Percentiles rank a stretch among this genome's conserved stretches.
Conservation (phyloP, 2,888 invertebrate genomes). For the Eristalis intricaria region DNA sequence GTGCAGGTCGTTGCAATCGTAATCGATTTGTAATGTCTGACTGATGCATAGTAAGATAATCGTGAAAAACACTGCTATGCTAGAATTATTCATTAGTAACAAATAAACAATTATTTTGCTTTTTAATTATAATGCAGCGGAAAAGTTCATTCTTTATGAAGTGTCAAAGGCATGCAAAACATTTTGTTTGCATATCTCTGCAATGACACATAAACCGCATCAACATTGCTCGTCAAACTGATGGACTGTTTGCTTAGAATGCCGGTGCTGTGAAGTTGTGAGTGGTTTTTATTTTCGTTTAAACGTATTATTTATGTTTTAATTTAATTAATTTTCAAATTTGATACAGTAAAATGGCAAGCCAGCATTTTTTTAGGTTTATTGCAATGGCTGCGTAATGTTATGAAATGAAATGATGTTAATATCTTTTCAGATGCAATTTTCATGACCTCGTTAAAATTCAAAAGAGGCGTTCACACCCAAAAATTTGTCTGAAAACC, state of each 20-base stretch:
- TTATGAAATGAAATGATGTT: too few relatives aligned
- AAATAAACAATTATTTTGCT: slow-evolving; percentile 27
- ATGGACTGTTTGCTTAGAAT: neutral
- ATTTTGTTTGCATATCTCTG: neutral
- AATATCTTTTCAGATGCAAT: too few relatives aligned
- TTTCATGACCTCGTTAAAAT: too few relatives aligned
- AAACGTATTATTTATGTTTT: too few relatives aligned
- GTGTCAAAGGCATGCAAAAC: neutral
- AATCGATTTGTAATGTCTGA: slow-evolving; percentile 74
- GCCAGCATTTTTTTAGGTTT: too few relatives aligned
- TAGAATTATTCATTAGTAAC: slow-evolving; percentile 37
- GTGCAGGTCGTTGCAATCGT: slow-evolving; percentile 87
- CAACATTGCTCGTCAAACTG: neutral
- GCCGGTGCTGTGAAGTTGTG: neutral
- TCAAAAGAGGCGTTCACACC: too few relatives aligned
- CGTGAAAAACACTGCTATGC: neutral
- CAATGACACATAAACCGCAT: neutral
- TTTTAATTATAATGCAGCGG: neutral
- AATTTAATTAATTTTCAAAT: too few relatives aligned
- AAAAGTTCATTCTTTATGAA: slow-evolving; percentile 27
- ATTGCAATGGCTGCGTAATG: too few relatives aligned
- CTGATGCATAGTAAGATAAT: slow-evolving; percentile 29
- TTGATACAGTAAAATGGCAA: too few relatives aligned
- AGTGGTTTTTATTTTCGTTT: too few relatives aligned
- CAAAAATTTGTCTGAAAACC: too few relatives aligned